Evolutionary conservation across 1,140 invertebrate species (phyloP), one percentile per base, ranked within the genome.

Genomic region (Aplysia californica): DNA sequence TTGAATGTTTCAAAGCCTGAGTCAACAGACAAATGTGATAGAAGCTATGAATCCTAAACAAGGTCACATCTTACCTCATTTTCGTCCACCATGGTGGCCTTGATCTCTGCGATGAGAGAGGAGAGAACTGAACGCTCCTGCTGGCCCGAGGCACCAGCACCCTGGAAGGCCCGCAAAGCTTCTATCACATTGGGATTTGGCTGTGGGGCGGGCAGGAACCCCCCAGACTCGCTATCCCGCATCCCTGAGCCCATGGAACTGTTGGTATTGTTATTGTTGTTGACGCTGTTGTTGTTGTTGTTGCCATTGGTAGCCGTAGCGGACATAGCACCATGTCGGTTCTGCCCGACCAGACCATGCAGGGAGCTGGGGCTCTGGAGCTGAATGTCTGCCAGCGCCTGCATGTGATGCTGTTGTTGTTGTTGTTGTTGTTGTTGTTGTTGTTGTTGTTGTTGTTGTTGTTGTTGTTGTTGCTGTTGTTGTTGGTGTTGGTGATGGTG

Each of bases 81-180:
- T 78, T 86, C 86, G 44, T 87, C 84, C 41, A 84, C 72, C 71
- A 88, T 80, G 66, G 82, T 85, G n/a, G 80, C 80, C 80, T 89
- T 87, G 74, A 89, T 76, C 65, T 89, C 87, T 18, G 75, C 73
- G 75, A 89, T 83, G 31, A 89, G 77, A 36, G 83, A 84, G 29
- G 88, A 86, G 73, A 89, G 76, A 36, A 82, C 74, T 10, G 81
- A 74, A 36, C 79, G 75, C 21, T 75, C 68, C 26, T 36, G 38
- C 18, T 71, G 77, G 3, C 38, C 61, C 1, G 50, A 20, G 20
- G 50, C 31, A 21, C 44, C 55, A 5, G 70, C 31, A 5, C 59
- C 33, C 29, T 79, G 66, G 56, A 73, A 64, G 21, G 50, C 35
- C 21, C 71, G 35, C 31, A 80, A 44, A 26, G 66, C 78, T 21